phyloP scores from a whole-genome alignment of 2,113 vertebrate genomes.

The Vulpes vulpes region DNA sequence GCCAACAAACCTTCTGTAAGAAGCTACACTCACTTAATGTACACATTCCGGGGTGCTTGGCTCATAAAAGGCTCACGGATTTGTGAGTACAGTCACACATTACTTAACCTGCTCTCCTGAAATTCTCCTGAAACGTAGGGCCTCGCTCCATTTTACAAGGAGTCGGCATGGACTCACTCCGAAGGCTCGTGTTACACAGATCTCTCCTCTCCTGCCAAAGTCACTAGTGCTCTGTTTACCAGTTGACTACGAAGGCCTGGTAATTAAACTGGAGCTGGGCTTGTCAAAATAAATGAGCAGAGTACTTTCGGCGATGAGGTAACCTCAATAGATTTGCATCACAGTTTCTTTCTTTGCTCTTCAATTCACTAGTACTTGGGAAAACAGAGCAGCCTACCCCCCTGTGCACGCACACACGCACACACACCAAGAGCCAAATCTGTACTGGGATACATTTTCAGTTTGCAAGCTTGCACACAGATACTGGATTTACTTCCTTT shows the following conservation, averaged over 20 bases:
- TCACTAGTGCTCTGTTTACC: constrained; percentile 51
- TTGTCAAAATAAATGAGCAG: constrained; percentile 74
- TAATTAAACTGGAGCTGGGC: constrained; percentile 75
- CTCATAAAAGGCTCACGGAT: constrained; percentile 69
- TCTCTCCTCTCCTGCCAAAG: constrained; percentile 73
- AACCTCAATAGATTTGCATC: constrained; percentile 46
- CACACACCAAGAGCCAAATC: background rate
- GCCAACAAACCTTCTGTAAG: constrained; percentile 67
- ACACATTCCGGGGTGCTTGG: constrained; percentile 68
- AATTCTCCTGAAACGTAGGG: constrained; percentile 76
- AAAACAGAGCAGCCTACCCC: background rate
- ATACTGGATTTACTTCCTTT: constrained; percentile 52
- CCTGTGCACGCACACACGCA: background rate
- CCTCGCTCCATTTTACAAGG: constrained; percentile 76
- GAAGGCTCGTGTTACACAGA: constrained; percentile 71
- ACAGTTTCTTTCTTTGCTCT: constrained; percentile 52
- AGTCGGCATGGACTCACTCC: constrained; percentile 65
- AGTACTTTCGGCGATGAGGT: constrained; percentile 48
- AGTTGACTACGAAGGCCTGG: background rate
- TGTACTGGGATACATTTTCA: constrained; percentile 22
- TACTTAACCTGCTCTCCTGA: constrained; percentile 69
- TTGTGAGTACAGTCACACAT: constrained; percentile 72
- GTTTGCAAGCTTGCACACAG: background rate
- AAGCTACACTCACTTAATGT: constrained; percentile 34
- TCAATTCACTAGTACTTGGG: constrained; percentile 35